Evolutionary conservation across 2,797 vertebrate genomes (phyloP), one percentile per base, ranked within the genome.

Genomic region (Arnoldichthys spilopterus): DNA sequence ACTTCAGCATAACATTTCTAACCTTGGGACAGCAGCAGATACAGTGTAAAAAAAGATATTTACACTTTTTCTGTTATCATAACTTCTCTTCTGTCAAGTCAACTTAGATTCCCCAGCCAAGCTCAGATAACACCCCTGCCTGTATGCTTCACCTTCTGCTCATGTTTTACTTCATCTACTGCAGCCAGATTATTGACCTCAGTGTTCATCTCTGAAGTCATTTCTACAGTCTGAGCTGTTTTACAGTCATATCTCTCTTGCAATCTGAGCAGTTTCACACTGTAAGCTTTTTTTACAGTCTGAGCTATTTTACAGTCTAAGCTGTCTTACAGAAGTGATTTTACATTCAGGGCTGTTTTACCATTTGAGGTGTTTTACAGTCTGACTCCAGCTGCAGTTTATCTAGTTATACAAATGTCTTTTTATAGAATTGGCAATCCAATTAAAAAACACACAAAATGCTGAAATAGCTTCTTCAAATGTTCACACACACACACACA

Each of bases 1-100:
- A 93, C 89, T 76, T 87, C 87, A 71, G 87, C 91, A 91, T 91
- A 92, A 93, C 92, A 92, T 90, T 85, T 87, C 79, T 22, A 45
- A 83, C 88, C 75, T 83, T 75, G 84, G 91, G 87, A 92, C 89
- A 91, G 91, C 92, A 92, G 66, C 24, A 90, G 91, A 93, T 90
- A 37, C 61, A 58, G 24, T 58, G 56, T 58, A 58, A 58, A 54
- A n/a, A 28, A 58, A n/a, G 26, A 4, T 58, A 28, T 58, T 58
- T 16, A 28, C 24, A 58, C 56, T 28, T 28, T 58, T 58, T 58
- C 11, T 28, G 56, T 58, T 58, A 58, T 58, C 56, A 13, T 16
- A 58, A 28, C 24, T 58, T 58, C 22, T 56, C 11, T 26, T 26
- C 12, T 28, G 56, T 28, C 9, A 26, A 26, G 54, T 28, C 8